A percentile compares a stretch with the other conserved stretches of the same genome.
Conservation (phyloP, 2,888 invertebrate species). For the Frankliniella fusca region DNA sequence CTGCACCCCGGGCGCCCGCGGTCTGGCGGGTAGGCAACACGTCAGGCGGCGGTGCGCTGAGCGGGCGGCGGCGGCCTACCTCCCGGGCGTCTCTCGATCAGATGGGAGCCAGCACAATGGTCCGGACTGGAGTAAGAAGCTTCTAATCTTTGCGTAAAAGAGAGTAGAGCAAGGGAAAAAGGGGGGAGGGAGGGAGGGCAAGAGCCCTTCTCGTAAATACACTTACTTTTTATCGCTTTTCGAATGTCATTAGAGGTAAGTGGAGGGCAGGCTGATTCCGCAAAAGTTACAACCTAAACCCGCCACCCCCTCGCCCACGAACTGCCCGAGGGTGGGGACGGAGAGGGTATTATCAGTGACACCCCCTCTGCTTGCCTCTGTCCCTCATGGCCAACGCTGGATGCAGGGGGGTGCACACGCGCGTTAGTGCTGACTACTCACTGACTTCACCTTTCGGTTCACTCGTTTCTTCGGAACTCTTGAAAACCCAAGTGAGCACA, state of each 20-base stretch:
- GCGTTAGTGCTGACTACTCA: neutral
- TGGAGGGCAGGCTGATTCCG: conserved; percentile 5
- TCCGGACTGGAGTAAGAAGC: too few species aligned
- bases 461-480: too few species aligned
- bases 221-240: conserved; percentile 17
- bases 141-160: neutral
- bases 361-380: neutral
- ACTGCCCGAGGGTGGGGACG: neutral
- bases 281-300: conserved; percentile 15
- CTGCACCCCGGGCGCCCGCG: neutral
- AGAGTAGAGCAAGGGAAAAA: too few species aligned
- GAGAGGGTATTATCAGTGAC: neutral
- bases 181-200: too few species aligned
- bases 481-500: too few species aligned
- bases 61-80: neutral
- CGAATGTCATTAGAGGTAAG: conserved; percentile 11
- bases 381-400: neutral
- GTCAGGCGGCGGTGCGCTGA: neutral
- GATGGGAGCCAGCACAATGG: too few species aligned
- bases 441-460: neutral
- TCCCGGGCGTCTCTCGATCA: neutral
- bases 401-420: too few species aligned
- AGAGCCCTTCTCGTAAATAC: neutral
- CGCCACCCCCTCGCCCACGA: neutral
- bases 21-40: neutral